A percentile compares a stretch with the other conserved stretches of the same genome.
Conservation (phyloP, 2,113 vertebrate species). For the Phyllopteryx taeniolatus region DNA sequence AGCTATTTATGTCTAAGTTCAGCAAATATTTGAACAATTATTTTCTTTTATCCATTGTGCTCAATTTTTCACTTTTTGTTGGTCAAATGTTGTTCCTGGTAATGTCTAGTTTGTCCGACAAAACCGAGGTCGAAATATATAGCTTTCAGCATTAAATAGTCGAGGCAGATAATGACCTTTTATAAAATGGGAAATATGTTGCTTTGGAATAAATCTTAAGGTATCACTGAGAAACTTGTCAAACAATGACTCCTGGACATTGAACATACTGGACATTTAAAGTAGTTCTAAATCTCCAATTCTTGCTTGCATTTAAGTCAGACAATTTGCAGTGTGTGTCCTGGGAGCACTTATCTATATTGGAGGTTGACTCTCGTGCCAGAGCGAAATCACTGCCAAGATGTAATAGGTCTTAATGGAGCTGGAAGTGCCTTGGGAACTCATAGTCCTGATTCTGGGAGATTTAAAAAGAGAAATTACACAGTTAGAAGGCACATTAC, state of each 20-base stretch:
- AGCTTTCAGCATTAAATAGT: neutral
- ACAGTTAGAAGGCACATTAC: constrained; percentile 28
- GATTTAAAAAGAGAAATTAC: constrained; percentile 33
- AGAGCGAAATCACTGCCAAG: constrained; percentile 45
- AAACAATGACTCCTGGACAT: constrained; percentile 27
- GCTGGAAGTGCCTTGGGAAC: constrained; percentile 52
- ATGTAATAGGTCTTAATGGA: constrained; percentile 55
- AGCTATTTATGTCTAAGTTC: neutral
- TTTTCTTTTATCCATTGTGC: no score
- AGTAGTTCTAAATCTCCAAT: constrained; percentile 15
- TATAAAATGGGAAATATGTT: constrained; percentile 26
- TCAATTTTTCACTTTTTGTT: neutral
- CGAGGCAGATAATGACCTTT: constrained; percentile 32
- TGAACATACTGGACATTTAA: constrained; percentile 12
- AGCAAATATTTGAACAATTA: neutral
- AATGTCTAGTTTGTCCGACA: neutral
- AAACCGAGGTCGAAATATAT: constrained; percentile 11
- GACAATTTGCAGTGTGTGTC: constrained; percentile 42
- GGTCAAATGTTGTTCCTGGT: neutral
- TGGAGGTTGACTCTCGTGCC: constrained; percentile 28
- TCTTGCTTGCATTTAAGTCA: constrained; percentile 16
- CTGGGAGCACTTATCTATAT: constrained; percentile 14
- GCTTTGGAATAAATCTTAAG: constrained; percentile 11
- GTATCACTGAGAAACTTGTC: constrained; percentile 24
- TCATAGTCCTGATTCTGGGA: constrained; percentile 22